Percentiles rank a stretch among this genome's conserved stretches.
These are phyloP conservation scores for Pantala flavescens DNA, from an alignment of 1,140 invertebrate genomes.

Conservation along the genomic window DNA sequence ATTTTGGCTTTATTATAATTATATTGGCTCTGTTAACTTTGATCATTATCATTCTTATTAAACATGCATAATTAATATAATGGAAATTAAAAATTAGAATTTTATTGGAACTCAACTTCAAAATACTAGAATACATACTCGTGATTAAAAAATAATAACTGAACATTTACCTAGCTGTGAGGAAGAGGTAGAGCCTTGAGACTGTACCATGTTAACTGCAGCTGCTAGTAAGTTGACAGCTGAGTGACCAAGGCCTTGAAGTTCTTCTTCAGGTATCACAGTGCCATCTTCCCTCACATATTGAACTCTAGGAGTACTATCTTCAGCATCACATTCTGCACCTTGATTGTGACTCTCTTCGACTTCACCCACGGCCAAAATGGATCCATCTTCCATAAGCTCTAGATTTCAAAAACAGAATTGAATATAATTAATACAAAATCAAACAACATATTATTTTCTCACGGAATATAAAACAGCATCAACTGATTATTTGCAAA, in stretches of 20 bases:
- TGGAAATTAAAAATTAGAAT: too few species aligned
- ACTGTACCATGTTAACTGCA: slow-evolving; percentile 14
- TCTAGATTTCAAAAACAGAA: background rate
- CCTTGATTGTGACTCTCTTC: background rate
- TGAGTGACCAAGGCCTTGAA: slow-evolving; percentile 14
- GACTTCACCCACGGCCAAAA: background rate
- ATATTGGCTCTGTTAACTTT: too few species aligned
- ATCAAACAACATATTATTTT: too few species aligned
- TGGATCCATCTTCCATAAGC: background rate
- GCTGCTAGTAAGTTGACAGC: slow-evolving; percentile 18
- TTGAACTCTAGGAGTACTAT: slow-evolving; percentile 7
- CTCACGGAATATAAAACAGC: too few species aligned
- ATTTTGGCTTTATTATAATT: too few species aligned
- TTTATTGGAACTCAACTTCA: too few species aligned
- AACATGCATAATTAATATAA: too few species aligned
- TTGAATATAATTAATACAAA: too few species aligned
- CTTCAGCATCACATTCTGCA: background rate
- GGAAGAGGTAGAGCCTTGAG: background rate
- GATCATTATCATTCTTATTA: too few species aligned
- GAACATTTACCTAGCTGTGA: background rate
- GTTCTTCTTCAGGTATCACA: slow-evolving; percentile 17
- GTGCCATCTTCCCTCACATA: slow-evolving; percentile 18
- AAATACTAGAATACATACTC: too few species aligned
- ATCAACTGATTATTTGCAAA: too few species aligned
- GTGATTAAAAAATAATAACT: background rate